These are phyloP conservation scores for Drepana falcataria DNA, from an alignment of 2,888 invertebrate species.

Conservation along the genomic window DNA sequence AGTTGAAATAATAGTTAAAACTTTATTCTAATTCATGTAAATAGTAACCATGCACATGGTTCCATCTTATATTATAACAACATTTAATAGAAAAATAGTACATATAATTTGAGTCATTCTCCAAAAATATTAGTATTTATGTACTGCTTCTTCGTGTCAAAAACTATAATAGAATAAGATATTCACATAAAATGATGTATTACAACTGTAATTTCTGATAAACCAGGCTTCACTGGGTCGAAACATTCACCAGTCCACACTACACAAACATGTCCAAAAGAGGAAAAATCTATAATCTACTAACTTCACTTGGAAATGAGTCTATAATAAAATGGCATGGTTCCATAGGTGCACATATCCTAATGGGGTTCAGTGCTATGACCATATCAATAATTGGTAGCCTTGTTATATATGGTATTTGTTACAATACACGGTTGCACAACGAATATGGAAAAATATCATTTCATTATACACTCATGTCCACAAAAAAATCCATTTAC, in stretches of 20 bases:
- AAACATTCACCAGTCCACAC: conserved; percentile 34
- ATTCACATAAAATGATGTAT: conserved; percentile 18
- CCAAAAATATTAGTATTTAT: neutral
- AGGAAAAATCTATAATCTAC: conserved; percentile 41
- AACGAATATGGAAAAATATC: too few species aligned
- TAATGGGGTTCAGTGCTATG: neutral
- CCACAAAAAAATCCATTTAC: conserved; percentile 49
- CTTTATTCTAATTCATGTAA: conserved; percentile 2
- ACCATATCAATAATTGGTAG: too few species aligned
- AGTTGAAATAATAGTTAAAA: neutral
- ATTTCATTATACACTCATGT: neutral
- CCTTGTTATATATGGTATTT: too few species aligned
- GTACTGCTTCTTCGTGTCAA: neutral
- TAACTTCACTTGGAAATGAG: conserved; percentile 46
- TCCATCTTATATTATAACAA: conserved; percentile 21
- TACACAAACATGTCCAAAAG: conserved; percentile 59
- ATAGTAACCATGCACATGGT: conserved; percentile 29
- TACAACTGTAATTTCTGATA: conserved; percentile 43
- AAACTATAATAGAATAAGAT: conserved; percentile 1
- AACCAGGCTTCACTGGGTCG: conserved; percentile 25
- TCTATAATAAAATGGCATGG: conserved; percentile 37
- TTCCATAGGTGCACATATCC: conserved; percentile 12
- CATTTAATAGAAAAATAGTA: conserved; percentile 29
- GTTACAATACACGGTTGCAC: too few species aligned
- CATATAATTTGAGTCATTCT: neutral